phyloP scores from a whole-genome alignment of 2,113 vertebrate genomes.

The Centropristis striata region DNA sequence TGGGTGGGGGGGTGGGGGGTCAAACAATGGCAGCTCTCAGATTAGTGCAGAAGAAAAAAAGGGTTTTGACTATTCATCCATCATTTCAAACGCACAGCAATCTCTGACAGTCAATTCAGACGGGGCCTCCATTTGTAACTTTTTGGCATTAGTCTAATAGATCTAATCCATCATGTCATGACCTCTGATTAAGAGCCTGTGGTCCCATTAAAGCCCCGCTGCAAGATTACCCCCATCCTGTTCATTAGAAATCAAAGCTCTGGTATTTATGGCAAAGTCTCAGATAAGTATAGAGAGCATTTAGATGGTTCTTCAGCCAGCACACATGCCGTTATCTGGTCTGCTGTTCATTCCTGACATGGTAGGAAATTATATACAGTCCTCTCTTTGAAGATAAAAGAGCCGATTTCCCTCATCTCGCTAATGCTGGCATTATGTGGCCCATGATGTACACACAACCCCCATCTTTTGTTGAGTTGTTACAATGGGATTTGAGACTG shows the following conservation, averaged over 20 bases:
- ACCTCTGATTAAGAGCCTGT: slow-evolving; percentile 75
- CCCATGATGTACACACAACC: slow-evolving; percentile 25
- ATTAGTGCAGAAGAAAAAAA: slow-evolving; percentile 49
- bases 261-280: slow-evolving; percentile 62
- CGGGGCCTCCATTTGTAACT: slow-evolving; percentile 63
- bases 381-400: slow-evolving; percentile 76
- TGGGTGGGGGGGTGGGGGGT: slow-evolving; percentile 1
- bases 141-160: slow-evolving; percentile 77
- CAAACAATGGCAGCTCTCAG: slow-evolving; percentile 60
- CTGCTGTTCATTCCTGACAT: slow-evolving; percentile 61
- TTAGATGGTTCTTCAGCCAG: slow-evolving; percentile 36
- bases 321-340: slow-evolving; percentile 51
- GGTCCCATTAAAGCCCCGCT: slow-evolving; percentile 67
- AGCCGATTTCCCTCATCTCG: slow-evolving; percentile 45
- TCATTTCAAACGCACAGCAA: slow-evolving; percentile 69
- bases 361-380: slow-evolving; percentile 61
- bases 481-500: slow-evolving; percentile 43
- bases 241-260: slow-evolving; percentile 75
- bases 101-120: slow-evolving; percentile 61
- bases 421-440: slow-evolving; percentile 57
- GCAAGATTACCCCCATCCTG: slow-evolving; percentile 77
- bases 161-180: slow-evolving; percentile 79
- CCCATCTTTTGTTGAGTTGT: slow-evolving; percentile 37
- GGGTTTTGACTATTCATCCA: slow-evolving; percentile 75
- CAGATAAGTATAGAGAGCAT: slow-evolving; percentile 60